phyloP scores from a whole-genome alignment of 2,888 invertebrate genomes.

The Selenia dentaria region DNA sequence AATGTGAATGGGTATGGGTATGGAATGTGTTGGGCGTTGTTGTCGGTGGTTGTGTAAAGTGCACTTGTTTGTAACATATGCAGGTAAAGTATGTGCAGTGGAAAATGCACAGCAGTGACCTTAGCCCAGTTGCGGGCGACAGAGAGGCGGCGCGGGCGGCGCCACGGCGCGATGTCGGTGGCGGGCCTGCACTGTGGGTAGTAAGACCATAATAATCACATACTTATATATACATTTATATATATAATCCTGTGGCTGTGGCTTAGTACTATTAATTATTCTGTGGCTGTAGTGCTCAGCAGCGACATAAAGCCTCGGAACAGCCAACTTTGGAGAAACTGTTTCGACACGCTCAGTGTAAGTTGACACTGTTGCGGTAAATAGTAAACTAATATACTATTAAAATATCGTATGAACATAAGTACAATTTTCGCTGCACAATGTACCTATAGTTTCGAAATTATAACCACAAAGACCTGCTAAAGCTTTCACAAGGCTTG shows the following conservation, averaged over 20 bases:
- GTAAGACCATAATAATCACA: too few relatives aligned
- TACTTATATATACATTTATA: too few relatives aligned
- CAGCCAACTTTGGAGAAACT: slow-evolving; percentile 41
- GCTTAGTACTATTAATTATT: too few relatives aligned
- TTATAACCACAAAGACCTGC: slow-evolving; percentile 10
- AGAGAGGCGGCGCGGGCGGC: slow-evolving; percentile 37
- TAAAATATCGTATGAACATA: slow-evolving; percentile 20
- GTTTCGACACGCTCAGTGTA: slow-evolving; percentile 45
- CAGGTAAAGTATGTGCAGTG: slow-evolving; percentile 38
- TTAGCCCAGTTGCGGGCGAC: slow-evolving; percentile 68
- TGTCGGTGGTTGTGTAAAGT: slow-evolving; percentile 26
- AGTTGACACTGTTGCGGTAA: slow-evolving; percentile 23
- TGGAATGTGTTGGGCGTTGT: slow-evolving; percentile 22
- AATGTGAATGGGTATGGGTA: slow-evolving; percentile 30
- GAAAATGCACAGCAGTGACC: slow-evolving; percentile 72
- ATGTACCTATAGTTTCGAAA: slow-evolving; percentile 3
- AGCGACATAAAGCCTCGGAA: slow-evolving; percentile 42
- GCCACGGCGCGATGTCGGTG: slow-evolving; percentile 30
- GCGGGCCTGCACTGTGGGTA: too few relatives aligned
- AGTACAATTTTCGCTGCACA: slow-evolving; percentile 7
- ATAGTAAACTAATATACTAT: slow-evolving; percentile 17
- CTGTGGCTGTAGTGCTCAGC: too few relatives aligned
- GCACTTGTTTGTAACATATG: slow-evolving; percentile 30
- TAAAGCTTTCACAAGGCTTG: slow-evolving; percentile 7
- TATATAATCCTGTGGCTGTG: too few relatives aligned